These are phyloP conservation scores for Erpobdella octoculata DNA, from an alignment of 2,888 invertebrate species.

Conservation along the genomic window DNA sequence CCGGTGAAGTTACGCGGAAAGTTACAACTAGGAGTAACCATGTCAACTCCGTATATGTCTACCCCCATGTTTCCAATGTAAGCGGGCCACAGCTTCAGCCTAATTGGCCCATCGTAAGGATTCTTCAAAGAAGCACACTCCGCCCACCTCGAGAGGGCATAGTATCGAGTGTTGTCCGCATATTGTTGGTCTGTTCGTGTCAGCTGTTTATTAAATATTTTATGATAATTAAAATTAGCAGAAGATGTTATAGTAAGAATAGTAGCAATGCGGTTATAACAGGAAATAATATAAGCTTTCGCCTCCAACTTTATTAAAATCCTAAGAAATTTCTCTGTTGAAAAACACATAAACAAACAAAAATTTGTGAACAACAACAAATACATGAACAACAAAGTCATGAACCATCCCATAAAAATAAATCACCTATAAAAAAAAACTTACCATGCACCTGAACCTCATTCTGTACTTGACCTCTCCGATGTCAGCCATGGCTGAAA, in stretches of 20 bases:
- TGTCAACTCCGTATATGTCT: conserved; percentile 35
- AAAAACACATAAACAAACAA: no score
- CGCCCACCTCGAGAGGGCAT: conserved; percentile 57
- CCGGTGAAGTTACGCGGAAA: conserved; percentile 88
- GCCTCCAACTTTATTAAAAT: no score
- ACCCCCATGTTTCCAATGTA: conserved; percentile 9
- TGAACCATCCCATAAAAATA: no score
- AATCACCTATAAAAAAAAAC: conserved; percentile 34
- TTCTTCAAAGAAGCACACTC: conserved; percentile 86
- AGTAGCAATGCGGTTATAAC: neutral
- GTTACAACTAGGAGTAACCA: conserved; percentile 75
- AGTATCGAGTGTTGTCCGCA: conserved; percentile 45
- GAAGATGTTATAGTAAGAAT: neutral
- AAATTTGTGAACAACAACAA: neutral
- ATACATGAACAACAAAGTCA: neutral
- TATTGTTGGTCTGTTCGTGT: conserved; percentile 49
- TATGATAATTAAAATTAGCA: neutral
- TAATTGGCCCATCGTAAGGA: conserved; percentile 68
- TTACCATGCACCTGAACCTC: conserved; percentile 77
- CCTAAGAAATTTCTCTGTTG: no score
- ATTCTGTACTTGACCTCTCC: conserved; percentile 90
- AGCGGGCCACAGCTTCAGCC: conserved; percentile 32
- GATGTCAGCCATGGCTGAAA: conserved; percentile 91
- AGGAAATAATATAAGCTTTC: neutral
- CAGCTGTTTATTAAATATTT: conserved; percentile 40